phyloP scores from a whole-genome alignment of 2,797 vertebrate species.

The Streptopelia turtur region DNA sequence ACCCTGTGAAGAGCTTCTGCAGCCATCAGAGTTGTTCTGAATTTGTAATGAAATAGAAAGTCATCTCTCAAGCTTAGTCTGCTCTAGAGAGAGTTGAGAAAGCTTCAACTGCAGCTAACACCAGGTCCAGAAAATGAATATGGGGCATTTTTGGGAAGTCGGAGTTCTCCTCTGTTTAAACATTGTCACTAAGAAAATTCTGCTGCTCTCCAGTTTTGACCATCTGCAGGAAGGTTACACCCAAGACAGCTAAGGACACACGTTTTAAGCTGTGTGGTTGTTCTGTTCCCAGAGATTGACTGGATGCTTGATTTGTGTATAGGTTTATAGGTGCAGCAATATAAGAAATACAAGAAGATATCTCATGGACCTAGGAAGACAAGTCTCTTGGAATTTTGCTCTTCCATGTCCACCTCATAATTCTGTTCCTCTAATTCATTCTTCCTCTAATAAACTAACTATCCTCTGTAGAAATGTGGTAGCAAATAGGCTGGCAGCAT shows the following conservation, averaged over 20 bases:
- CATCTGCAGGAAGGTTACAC: not conserved
- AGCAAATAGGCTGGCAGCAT: not conserved
- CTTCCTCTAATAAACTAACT: not conserved
- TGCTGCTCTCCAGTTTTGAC: not conserved
- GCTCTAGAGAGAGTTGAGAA: not conserved
- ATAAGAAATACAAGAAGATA: not conserved
- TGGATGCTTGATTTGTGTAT: not conserved
- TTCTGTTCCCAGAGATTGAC: not conserved
- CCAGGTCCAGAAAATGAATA: not conserved
- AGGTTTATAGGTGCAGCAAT: not conserved
- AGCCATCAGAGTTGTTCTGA: not conserved
- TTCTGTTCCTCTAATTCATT: not conserved
- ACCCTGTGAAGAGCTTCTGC: not conserved
- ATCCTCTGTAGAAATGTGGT: not conserved
- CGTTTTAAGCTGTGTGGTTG: not conserved
- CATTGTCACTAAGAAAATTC: not conserved
- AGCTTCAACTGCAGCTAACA: not conserved
- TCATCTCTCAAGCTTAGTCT: not conserved
- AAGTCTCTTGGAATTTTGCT: not conserved
- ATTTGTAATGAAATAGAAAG: not conserved
- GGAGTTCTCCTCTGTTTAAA: not conserved
- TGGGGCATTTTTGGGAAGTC: not conserved
- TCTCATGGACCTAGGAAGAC: not conserved
- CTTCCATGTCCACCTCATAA: not conserved
- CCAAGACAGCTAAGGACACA: not conserved